A percentile compares a stretch with the other conserved stretches of the same genome.
These are phyloP conservation scores for Aporrectodea caliginosa DNA, from an alignment of 1,140 invertebrate genomes.

Conservation along the genomic window DNA sequence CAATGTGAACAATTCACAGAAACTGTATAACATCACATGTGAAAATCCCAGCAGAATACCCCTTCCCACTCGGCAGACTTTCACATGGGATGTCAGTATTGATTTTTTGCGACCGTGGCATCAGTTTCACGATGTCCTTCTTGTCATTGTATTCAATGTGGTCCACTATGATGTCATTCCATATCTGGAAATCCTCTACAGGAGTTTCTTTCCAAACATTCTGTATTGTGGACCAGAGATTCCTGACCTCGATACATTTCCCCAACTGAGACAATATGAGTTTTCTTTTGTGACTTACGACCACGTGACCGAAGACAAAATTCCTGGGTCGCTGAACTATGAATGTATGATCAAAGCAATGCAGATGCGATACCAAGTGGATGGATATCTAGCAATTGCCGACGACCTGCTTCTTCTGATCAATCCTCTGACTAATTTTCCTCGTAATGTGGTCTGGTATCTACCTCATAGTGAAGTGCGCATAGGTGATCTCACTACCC, in stretches of 20 bases:
- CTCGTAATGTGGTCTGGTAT: constrained; percentile 8
- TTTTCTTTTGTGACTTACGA: constrained; percentile 48
- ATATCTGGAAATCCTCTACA: constrained; percentile 47
- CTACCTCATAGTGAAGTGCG: constrained; percentile 7
- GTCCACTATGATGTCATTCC: constrained; percentile 49
- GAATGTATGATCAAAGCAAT: constrained; percentile 49
- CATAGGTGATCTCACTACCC: constrained; percentile 23
- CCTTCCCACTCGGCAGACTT: background rate
- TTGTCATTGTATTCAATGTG: constrained; percentile 48
- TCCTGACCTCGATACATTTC: constrained; percentile 43
- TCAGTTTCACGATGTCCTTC: constrained; percentile 36
- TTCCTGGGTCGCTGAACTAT: constrained; percentile 36
- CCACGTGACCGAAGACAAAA: constrained; percentile 22
- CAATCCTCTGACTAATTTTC: background rate
- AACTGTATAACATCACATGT: background rate
- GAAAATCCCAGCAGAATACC: background rate
- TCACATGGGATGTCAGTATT: background rate
- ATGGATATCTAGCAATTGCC: constrained; percentile 46
- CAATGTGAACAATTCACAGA: background rate
- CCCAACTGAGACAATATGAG: constrained; percentile 39
- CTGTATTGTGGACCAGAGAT: constrained; percentile 50
- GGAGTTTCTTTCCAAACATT: constrained; percentile 47
- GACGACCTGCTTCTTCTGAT: constrained; percentile 38
- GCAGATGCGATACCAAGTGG: constrained; percentile 51
- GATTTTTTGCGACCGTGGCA: constrained; percentile 7